phyloP scores from a whole-genome alignment of 1,140 invertebrate genomes.

The Andrena cerasifolii region DNA sequence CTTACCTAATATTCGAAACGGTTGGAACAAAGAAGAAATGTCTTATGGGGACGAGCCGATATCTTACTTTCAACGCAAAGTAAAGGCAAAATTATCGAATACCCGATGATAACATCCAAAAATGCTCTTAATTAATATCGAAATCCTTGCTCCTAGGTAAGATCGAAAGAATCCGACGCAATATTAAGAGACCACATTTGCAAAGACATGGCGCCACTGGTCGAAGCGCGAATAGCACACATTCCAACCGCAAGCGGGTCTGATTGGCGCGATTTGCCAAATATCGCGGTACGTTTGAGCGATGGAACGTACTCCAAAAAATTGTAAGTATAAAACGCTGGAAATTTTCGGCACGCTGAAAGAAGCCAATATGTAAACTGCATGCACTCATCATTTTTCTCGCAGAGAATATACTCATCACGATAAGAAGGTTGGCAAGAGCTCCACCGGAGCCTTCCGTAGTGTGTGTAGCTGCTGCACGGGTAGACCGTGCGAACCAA shows the following conservation, averaged over 20 bases:
- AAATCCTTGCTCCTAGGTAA: slow-evolving; percentile 79
- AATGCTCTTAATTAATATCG: slow-evolving; percentile 8
- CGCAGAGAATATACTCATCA: slow-evolving; percentile 87
- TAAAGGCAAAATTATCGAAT: slow-evolving; percentile 68
- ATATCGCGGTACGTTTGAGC: slow-evolving; percentile 87
- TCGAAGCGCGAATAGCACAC: slow-evolving; percentile 90
- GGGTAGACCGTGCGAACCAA: slow-evolving; percentile 86
- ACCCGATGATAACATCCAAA: not conserved
- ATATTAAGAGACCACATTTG: slow-evolving; percentile 91
- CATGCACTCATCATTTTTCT: slow-evolving; percentile 12
- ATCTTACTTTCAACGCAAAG: slow-evolving; percentile 90
- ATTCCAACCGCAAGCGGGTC: slow-evolving; percentile 90
- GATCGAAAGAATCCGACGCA: slow-evolving; percentile 84
- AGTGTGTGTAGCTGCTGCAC: slow-evolving; percentile 92
- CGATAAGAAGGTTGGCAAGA: slow-evolving; percentile 87
- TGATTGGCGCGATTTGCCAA: slow-evolving; percentile 94
- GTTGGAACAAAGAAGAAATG: slow-evolving; percentile 87
- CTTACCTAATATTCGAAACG: slow-evolving; percentile 90
- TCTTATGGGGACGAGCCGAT: slow-evolving; percentile 87
- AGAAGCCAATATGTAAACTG: not conserved
- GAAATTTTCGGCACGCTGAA: no score
- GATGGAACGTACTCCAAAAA: slow-evolving; percentile 88
- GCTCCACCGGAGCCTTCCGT: slow-evolving; percentile 84
- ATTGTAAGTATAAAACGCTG: slow-evolving; percentile 84
- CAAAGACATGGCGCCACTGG: slow-evolving; percentile 92